Percentiles rank a stretch among this genome's conserved stretches.
Conservation (phyloP, 2,797 vertebrate genomes). For the Poeciliopsis turneri region DNA sequence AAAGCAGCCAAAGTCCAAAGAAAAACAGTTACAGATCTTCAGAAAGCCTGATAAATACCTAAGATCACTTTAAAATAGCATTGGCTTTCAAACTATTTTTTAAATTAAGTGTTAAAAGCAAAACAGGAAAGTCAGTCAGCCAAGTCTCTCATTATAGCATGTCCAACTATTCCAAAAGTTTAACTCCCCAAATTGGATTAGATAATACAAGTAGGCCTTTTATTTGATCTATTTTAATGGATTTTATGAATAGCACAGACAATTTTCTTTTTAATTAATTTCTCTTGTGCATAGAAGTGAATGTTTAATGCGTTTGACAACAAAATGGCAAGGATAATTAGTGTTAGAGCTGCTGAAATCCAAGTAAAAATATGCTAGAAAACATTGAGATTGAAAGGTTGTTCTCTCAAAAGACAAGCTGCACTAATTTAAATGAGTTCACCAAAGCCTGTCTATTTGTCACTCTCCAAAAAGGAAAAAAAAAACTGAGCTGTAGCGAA, state of each 20-base stretch:
- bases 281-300: background rate
- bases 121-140: background rate
- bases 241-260: background rate
- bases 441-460: background rate
- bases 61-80: background rate
- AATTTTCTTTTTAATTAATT: background rate
- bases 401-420: background rate
- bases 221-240: background rate
- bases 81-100: background rate
- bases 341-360: background rate
- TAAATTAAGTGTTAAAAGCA: background rate
- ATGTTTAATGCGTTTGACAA: background rate
- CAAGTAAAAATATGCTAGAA: background rate
- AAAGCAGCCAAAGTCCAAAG: background rate
- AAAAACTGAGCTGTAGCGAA: background rate
- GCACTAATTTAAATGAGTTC: background rate
- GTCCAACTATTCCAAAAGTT: background rate
- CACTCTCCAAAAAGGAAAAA: background rate
- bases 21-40: background rate
- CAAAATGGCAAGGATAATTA: background rate
- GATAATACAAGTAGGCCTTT: background rate
- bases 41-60: background rate
- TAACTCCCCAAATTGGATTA: background rate
- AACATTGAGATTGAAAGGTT: background rate
- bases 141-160: background rate